Evolutionary conservation across 2,888 invertebrate species (phyloP).

Genomic region (Acleris cristana): DNA sequence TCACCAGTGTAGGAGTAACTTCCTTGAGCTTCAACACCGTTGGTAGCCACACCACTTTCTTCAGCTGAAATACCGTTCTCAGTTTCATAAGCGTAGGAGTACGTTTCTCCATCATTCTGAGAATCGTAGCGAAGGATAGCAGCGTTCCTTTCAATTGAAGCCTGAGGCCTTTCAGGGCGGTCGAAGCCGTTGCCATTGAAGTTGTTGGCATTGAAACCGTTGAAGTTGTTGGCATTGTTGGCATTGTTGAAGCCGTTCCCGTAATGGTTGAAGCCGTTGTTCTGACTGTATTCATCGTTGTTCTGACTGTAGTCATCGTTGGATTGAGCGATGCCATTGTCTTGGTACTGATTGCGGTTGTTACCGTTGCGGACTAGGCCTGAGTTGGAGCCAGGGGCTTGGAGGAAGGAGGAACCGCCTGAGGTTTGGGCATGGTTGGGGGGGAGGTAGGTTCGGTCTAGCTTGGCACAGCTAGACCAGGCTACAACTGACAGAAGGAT

Average conservation of each 20-base stretch:
- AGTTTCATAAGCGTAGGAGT: slow-evolving; percentile 71
- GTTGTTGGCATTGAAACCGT: slow-evolving; percentile 41
- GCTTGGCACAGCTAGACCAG: slow-evolving; percentile 64
- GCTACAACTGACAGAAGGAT: slow-evolving; percentile 61
- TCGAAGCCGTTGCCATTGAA: slow-evolving; percentile 44
- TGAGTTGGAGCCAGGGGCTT: slow-evolving; percentile 53
- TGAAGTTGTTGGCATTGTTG: slow-evolving; percentile 36
- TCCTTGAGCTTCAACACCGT: slow-evolving; percentile 74
- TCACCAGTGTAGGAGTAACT: slow-evolving; percentile 75
- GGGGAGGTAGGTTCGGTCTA: slow-evolving; percentile 72
- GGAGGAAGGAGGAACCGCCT: slow-evolving; percentile 62
- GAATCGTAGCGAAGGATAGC: slow-evolving; percentile 70
- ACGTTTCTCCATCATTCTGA: slow-evolving; percentile 70
- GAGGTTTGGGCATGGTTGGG: slow-evolving; percentile 60
- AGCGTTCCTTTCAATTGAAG: slow-evolving; percentile 69
- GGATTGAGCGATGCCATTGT: slow-evolving; percentile 29
- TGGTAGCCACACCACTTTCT: slow-evolving; percentile 70
- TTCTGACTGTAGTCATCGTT: slow-evolving; percentile 38
- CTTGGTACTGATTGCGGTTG: slow-evolving; percentile 37
- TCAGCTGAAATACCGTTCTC: slow-evolving; percentile 75
- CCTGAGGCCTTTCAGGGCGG: slow-evolving; percentile 66
- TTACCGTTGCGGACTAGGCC: slow-evolving; percentile 34
- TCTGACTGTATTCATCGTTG: slow-evolving; percentile 38
- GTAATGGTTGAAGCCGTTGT: slow-evolving; percentile 37
- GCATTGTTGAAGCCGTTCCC: slow-evolving; percentile 37